phyloP scores from a whole-genome alignment of 2,113 vertebrate species.

The Phoenicopterus ruber region DNA sequence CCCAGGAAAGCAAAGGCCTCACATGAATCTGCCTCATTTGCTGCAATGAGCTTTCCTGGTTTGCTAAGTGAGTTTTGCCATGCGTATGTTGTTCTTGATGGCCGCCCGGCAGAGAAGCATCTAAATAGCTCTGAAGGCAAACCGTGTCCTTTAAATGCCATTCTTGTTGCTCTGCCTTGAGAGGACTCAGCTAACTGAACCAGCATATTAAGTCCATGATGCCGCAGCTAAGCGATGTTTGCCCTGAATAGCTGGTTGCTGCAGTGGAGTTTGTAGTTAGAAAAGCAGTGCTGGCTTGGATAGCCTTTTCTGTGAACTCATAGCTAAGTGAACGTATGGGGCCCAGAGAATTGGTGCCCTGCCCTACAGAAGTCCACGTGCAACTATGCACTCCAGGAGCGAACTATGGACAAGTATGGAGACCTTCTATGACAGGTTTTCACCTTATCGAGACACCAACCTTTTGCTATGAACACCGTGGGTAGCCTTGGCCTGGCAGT shows the following conservation, averaged over 20 bases:
- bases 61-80: not conserved
- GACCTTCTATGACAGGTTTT: not conserved
- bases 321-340: fast-evolving
- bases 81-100: not conserved
- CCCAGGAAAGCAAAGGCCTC: not conserved
- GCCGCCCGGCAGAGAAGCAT: not conserved
- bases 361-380: not conserved
- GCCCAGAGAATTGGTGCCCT: not conserved
- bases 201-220: not conserved
- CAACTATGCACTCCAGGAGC: not conserved
- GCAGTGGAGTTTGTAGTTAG: not conserved
- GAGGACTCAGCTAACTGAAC: not conserved
- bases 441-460: fast-evolving
- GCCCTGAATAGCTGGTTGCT: not conserved
- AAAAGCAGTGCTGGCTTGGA: not conserved
- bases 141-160: not conserved
- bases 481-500: not conserved
- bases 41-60: not conserved
- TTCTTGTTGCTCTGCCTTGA: not conserved
- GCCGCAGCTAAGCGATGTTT: not conserved
- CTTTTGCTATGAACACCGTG: not conserved
- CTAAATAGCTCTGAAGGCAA: not conserved
- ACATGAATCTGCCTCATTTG: not conserved
- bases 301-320: not conserved
- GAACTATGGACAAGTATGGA: not conserved